Conservation (phyloP, 2,113 vertebrate genomes). For the Benitochromis conjunctus region DNA sequence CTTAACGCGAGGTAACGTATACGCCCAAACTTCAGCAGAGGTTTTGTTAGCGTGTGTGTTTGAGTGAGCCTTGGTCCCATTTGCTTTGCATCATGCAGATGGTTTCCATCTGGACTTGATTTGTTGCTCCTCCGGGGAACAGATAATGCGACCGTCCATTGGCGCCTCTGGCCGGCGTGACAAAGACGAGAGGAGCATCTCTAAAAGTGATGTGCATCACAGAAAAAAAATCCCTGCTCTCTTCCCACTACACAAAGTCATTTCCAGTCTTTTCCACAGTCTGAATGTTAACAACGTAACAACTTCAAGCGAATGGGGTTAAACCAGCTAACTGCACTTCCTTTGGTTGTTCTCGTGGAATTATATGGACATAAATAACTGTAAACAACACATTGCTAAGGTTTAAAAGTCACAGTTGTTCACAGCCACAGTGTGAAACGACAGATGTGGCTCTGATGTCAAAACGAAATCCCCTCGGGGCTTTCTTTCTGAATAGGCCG, state of each 20-base stretch:
- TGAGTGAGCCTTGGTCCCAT: neutral
- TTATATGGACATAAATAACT: neutral
- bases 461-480: neutral
- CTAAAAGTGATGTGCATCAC: neutral
- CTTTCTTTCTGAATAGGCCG: neutral
- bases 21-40: neutral
- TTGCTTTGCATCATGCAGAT: slow-evolving; percentile 19
- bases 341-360: neutral
- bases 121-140: slow-evolving; percentile 28
- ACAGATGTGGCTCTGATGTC: neutral
- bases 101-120: slow-evolving; percentile 1
- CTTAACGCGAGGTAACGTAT: rapidly evolving
- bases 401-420: neutral
- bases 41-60: neutral
- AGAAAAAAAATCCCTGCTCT: neutral
- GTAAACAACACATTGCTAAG: neutral
- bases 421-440: neutral
- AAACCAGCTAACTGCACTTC: slow-evolving; percentile 13
- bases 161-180: neutral
- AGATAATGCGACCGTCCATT: neutral
- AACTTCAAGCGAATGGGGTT: neutral
- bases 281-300: neutral
- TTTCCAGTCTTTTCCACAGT: neutral
- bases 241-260: neutral
- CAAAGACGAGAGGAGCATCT: neutral